Conservation (phyloP, 2,888 invertebrate genomes). For the Mylabris sibirica region DNA sequence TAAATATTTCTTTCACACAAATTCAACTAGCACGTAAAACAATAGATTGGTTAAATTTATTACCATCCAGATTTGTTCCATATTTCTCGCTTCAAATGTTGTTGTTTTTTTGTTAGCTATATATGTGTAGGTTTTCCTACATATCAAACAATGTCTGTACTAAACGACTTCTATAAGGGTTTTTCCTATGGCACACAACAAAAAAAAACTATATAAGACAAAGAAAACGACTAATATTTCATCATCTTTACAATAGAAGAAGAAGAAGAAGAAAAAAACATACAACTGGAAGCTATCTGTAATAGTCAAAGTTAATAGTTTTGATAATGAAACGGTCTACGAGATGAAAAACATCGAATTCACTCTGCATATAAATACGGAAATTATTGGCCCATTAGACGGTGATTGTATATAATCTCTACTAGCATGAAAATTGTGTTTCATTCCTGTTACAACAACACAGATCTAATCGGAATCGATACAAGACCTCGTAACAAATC, state of each 20-base stretch:
- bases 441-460: neutral
- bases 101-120: neutral
- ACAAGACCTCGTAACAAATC: neutral
- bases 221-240: neutral
- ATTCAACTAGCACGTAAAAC: neutral
- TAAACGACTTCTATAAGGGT: neutral
- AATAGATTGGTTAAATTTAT: neutral
- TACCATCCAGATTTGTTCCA: conserved; percentile 3
- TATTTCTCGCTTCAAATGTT: neutral
- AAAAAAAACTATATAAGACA: neutral
- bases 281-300: neutral
- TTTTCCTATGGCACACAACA: neutral
- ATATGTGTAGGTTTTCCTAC: neutral
- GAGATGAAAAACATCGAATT: neutral
- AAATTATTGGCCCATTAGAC: neutral
- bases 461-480: neutral
- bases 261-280: neutral
- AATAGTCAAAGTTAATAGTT: conserved; percentile 1
- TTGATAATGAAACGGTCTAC: conserved; percentile 4
- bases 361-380: neutral
- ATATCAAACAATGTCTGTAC: conserved; percentile 2
- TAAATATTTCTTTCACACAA: neutral
- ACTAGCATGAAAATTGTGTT: neutral
- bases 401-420: neutral
- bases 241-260: neutral